Evolutionary conservation across 2,888 invertebrate genomes (phyloP).

Genomic region (Cepaea hortensis): DNA sequence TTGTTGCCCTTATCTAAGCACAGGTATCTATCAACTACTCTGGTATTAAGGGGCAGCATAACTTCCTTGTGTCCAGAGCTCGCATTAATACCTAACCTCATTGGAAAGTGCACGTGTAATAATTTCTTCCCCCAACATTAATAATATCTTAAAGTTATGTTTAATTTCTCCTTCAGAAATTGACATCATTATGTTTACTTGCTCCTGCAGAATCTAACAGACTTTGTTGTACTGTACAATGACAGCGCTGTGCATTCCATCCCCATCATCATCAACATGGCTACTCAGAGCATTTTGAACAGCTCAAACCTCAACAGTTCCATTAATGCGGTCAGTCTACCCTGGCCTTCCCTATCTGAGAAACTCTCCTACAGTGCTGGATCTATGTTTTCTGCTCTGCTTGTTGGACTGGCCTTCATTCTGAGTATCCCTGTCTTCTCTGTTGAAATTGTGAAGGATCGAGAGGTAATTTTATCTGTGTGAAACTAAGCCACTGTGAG

Average conservation of each 20-base stretch:
- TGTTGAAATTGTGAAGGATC: constrained; percentile 88
- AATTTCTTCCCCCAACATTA: too few relatives aligned
- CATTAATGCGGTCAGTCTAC: constrained; percentile 56
- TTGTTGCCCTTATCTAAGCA: too few relatives aligned
- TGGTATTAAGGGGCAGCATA: too few relatives aligned
- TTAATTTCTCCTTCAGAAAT: too few relatives aligned
- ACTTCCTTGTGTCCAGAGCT: too few relatives aligned
- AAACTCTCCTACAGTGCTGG: constrained; percentile 81
- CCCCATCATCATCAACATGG: constrained; percentile 79
- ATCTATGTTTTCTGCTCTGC: constrained; percentile 84
- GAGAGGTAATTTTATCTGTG: constrained; percentile 81
- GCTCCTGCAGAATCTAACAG: constrained; percentile 23
- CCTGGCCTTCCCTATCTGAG: constrained; percentile 57
- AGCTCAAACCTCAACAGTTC: neutral
- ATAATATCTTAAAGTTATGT: too few relatives aligned
- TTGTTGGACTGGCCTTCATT: constrained; percentile 88
- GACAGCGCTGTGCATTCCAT: constrained; percentile 87
- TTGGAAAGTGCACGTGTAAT: too few relatives aligned
- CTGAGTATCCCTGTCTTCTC: constrained; percentile 86
- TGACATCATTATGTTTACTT: neutral
- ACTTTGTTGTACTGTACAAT: constrained; percentile 78
- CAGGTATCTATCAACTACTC: too few relatives aligned
- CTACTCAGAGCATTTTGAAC: constrained; percentile 61
- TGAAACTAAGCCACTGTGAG: too few relatives aligned
- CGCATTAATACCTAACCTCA: too few relatives aligned